Percentiles rank a stretch among this genome's conserved stretches.
Evolutionary conservation across 2,113 vertebrate genomes (phyloP).

Genomic region (Paratilapia polleni): DNA sequence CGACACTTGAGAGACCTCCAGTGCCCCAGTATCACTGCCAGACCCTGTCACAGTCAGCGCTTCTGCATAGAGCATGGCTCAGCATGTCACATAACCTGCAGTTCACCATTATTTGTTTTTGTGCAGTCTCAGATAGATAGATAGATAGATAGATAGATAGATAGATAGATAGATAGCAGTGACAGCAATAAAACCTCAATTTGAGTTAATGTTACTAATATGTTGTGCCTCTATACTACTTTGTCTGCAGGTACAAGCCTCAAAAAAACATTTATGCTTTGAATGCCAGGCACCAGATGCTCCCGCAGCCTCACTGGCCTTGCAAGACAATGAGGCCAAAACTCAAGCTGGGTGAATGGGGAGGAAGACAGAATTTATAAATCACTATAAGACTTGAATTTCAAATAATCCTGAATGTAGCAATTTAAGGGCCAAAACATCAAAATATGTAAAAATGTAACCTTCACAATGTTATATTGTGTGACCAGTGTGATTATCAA

Average conservation of each 20-base stretch:
- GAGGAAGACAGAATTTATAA: not conserved
- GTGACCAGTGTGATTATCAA: not conserved
- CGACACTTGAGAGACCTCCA: slow-evolving; percentile 73
- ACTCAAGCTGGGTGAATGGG: not conserved
- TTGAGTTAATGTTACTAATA: not conserved
- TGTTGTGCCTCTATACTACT: not conserved
- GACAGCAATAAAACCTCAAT: no score
- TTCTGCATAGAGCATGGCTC: slow-evolving; percentile 59
- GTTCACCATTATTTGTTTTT: slow-evolving; percentile 22
- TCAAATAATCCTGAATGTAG: not conserved
- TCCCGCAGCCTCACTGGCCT: slow-evolving; percentile 24
- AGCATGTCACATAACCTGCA: slow-evolving; percentile 60
- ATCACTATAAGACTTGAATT: not conserved
- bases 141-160: not conserved
- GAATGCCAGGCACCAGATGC: slow-evolving; percentile 15
- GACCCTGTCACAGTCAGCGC: slow-evolving; percentile 68
- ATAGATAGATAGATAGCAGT: not conserved
- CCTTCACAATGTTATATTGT: not conserved
- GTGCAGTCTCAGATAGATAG: slow-evolving; percentile 11
- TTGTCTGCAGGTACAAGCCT: not conserved
- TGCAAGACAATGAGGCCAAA: not conserved
- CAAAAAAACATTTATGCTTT: not conserved
- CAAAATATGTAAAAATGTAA: not conserved
- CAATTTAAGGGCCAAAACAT: not conserved
- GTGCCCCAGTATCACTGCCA: slow-evolving; percentile 47